Evolutionary conservation across 2,797 vertebrate genomes (phyloP), one percentile per base, ranked within the genome.

Genomic region (Gallinago stenura): DNA sequence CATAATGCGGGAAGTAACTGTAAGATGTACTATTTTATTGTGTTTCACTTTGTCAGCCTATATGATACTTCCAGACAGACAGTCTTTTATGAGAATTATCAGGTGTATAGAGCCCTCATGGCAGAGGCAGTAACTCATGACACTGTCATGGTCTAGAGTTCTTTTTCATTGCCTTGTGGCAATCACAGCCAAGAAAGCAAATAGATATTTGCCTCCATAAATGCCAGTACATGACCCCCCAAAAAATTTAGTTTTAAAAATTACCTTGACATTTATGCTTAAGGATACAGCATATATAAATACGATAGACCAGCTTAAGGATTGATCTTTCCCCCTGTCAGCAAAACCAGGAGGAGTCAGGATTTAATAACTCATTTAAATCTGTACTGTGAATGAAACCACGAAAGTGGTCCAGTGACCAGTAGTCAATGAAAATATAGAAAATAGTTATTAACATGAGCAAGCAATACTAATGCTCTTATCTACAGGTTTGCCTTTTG

Each of bases 1-100:
- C 13, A 8, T 53, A 90, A 76, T 1, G 0, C 1, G 1, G 56
- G 37, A 73, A 53, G 50, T 35, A 90, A 76, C n/a, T 87, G 95
- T 80, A 94, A 80, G 71, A 92, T 46, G 80, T 46, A 43, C 75
- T 68, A 9, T 79, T 95, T 90, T 91, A 90, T 72, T 87, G 53
- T 48, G 39, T 68, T 62, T 82, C 68, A 35, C 64, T 84, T 82
- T 87, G 41, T 87, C 90, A 95, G 37, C 64, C 37, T 53, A 3
- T 83, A 10, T 73, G 80, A 82, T 77, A 39, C 66, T 82, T 84
- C 45, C 48, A 73, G 66, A 80, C 33, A 89, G 87, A 58, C n/a
- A 91, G 50, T 16, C 21, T 87, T 90, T 85, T 64, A 83, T 28
- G 72, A 77, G 53, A 84, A 85, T 73, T 80, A 80, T 31, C 48